Conservation (phyloP, 2,113 vertebrate species). For the Phyllostomus hastatus region DNA sequence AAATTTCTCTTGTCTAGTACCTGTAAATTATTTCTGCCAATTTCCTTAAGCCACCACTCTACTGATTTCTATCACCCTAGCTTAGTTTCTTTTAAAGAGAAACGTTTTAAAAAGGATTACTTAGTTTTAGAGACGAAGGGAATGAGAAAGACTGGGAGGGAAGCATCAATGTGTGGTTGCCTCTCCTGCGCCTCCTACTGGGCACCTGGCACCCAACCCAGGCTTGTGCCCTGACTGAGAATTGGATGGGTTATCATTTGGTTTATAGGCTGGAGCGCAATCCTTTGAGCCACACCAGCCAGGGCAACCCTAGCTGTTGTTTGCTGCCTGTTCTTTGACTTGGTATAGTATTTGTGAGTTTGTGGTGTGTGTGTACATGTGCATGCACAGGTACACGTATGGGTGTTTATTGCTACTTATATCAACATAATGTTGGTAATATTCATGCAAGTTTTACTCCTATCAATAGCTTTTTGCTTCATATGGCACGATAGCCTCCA, state of each 20-base stretch:
- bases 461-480: neutral
- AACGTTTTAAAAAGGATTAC: too few species aligned
- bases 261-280: too few species aligned
- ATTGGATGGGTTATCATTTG: too few species aligned
- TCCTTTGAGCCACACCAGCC: too few species aligned
- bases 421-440: neutral
- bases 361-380: neutral
- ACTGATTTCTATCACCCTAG: neutral
- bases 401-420: neutral
- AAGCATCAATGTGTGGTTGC: too few species aligned
- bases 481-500: neutral
- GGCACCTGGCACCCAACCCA: too few species aligned
- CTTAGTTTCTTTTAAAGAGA: neutral
- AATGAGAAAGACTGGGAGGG: too few species aligned
- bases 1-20: neutral
- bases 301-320: too few species aligned
- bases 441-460: neutral
- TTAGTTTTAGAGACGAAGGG: too few species aligned
- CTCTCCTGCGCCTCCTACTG: too few species aligned
- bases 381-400: accelerated
- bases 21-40: neutral
- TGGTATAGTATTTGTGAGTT: neutral
- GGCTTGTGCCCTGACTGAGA: too few species aligned
- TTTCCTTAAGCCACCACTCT: neutral
- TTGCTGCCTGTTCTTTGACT: neutral